Evolutionary conservation across 2,797 vertebrate genomes (phyloP).

Genomic region (Molossus alvarezi): DNA sequence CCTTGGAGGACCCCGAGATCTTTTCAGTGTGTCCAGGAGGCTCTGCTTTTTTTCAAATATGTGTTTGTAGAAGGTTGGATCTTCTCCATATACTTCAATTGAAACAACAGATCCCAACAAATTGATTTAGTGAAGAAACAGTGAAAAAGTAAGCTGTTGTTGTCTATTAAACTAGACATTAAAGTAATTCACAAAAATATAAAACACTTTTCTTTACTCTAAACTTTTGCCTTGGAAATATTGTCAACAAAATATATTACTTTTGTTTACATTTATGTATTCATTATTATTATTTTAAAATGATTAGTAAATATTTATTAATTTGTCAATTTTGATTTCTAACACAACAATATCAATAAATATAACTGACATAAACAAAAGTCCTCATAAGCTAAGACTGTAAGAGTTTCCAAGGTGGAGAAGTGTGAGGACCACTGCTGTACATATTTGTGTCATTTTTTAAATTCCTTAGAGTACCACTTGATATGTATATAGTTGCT

Average conservation of each 20-base stretch:
- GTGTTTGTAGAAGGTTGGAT: background rate
- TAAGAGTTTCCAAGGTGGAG: background rate
- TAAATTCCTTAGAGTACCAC: background rate
- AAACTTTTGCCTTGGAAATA: background rate
- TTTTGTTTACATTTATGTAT: background rate
- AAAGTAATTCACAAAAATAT: background rate
- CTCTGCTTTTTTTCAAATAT: background rate
- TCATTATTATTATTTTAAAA: background rate
- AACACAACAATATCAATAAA: background rate
- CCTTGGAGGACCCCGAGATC: accelerated
- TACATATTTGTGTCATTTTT: background rate
- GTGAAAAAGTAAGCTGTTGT: background rate
- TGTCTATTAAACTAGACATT: background rate
- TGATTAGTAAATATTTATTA: background rate
- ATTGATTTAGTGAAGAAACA: background rate
- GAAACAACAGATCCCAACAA: background rate
- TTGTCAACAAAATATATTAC: background rate
- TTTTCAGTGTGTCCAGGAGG: background rate
- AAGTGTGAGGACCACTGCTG: background rate
- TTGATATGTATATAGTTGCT: background rate
- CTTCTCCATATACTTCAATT: background rate
- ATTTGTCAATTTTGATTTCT: background rate
- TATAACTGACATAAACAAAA: background rate
- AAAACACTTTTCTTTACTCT: background rate
- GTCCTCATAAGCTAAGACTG: background rate